These are phyloP conservation scores for Triplophysa yarkandensis DNA, from an alignment of 2,797 vertebrate species.

Conservation along the genomic window DNA sequence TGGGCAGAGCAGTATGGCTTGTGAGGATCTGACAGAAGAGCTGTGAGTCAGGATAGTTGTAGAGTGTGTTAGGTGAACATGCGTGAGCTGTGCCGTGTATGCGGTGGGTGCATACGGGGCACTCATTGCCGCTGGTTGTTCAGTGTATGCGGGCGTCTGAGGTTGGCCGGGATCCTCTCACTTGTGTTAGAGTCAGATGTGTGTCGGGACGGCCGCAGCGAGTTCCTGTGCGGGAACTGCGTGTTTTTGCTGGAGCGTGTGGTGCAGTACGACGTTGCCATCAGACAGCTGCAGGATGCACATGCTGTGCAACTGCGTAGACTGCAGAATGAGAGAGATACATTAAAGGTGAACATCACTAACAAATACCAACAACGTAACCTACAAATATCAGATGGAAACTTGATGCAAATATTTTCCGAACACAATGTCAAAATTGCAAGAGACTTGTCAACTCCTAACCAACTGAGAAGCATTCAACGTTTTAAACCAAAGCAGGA, in stretches of 20 bases:
- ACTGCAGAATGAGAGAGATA: constrained; percentile 71
- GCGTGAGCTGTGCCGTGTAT: constrained; percentile 76
- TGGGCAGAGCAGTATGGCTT: constrained; percentile 18
- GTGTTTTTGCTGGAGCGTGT: constrained; percentile 76
- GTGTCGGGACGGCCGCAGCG: constrained; percentile 70
- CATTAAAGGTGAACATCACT: constrained; percentile 70
- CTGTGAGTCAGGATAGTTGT: not conserved
- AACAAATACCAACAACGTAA: constrained; percentile 76
- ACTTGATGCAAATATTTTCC: not conserved
- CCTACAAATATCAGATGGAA: constrained; percentile 14
- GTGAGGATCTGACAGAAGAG: not conserved
- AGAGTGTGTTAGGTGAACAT: constrained; percentile 55
- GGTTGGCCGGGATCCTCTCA: constrained; percentile 74
- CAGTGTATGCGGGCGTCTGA: constrained; percentile 68
- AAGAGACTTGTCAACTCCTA: constrained; percentile 40
- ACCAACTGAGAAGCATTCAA: not conserved
- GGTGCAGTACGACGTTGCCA: constrained; percentile 70
- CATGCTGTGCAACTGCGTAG: constrained; percentile 65
- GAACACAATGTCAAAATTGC: not conserved
- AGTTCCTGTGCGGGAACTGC: constrained; percentile 80
- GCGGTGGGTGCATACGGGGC: constrained; percentile 68
- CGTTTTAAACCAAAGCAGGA: not conserved
- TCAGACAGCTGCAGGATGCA: constrained; percentile 68
- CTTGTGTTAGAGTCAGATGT: constrained; percentile 73
- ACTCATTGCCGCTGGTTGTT: constrained; percentile 80